A percentile compares a stretch with the other conserved stretches of the same genome.
Conservation (phyloP, 2,113 vertebrate species). For the Holacanthus passer region DNA sequence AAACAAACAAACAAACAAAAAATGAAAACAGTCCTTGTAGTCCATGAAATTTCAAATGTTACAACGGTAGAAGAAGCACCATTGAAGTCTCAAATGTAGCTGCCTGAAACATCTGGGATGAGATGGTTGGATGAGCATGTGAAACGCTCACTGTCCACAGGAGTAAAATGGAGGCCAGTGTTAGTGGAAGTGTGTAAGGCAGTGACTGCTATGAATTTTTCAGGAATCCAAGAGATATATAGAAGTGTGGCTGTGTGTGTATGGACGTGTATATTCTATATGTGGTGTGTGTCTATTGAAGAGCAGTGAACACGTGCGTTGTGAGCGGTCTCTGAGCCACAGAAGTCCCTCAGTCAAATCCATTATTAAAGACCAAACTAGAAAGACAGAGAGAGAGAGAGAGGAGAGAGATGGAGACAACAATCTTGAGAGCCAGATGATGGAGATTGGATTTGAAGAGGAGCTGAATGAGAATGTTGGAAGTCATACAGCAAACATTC, state of each 20-base stretch:
- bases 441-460: not conserved
- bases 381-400: not conserved
- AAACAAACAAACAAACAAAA: not conserved
- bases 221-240: conserved; percentile 31
- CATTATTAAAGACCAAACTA: conserved; percentile 52
- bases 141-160: not conserved
- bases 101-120: conserved; percentile 17
- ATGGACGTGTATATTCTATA: not conserved
- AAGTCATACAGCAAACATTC: not conserved
- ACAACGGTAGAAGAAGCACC: not conserved
- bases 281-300: conserved; percentile 15
- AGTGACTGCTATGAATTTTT: conserved; percentile 54
- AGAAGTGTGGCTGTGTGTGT: conserved; percentile 13
- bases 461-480: not conserved
- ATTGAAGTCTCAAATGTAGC: not conserved
- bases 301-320: conserved; percentile 36
- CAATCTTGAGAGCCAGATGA: not conserved
- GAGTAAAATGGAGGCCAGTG: conserved; percentile 11
- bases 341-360: conserved; percentile 19
- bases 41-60: not conserved
- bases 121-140: not conserved
- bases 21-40: not conserved
- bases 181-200: conserved; percentile 23
- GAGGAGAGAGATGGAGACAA: not conserved
- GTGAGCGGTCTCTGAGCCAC: conserved; percentile 3